These are phyloP conservation scores for Dryocosmus kuriphilus DNA, from an alignment of 2,888 invertebrate genomes.

Conservation along the genomic window DNA sequence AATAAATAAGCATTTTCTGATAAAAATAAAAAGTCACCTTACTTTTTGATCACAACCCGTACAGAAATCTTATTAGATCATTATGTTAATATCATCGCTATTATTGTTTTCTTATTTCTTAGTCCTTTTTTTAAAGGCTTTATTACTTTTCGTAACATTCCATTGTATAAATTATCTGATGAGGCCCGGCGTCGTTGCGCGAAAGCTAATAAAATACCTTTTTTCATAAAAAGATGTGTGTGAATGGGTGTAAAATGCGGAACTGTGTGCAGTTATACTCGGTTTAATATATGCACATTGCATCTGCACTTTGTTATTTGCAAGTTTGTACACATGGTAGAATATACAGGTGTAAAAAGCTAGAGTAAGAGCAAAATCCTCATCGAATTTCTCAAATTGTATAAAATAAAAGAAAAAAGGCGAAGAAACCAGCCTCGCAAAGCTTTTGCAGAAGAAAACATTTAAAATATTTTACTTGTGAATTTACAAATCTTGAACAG, in stretches of 20 bases:
- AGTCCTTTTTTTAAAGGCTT: too few species aligned
- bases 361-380: not conserved
- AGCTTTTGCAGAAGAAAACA: not conserved
- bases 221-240: too few species aligned
- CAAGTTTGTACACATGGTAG: not conserved
- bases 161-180: too few species aligned
- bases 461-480: not conserved
- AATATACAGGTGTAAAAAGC: not conserved
- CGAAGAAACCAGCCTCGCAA: conserved; percentile 43
- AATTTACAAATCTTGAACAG: not conserved
- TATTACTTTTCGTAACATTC: too few species aligned
- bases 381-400: not conserved
- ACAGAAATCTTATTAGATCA: too few species aligned
- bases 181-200: too few species aligned
- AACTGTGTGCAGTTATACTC: not conserved
- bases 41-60: too few species aligned
- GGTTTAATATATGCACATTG: conserved; percentile 7
- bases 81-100: too few species aligned
- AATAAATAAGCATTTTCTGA: too few species aligned
- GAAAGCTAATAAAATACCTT: too few species aligned
- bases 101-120: too few species aligned
- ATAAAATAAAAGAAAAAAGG: not conserved
- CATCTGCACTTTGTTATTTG: not conserved
- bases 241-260: not conserved
- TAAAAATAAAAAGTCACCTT: too few species aligned